Base-by-base conservation (phyloP, 2,888 invertebrate species). In the Torymus tubicola region DNA sequence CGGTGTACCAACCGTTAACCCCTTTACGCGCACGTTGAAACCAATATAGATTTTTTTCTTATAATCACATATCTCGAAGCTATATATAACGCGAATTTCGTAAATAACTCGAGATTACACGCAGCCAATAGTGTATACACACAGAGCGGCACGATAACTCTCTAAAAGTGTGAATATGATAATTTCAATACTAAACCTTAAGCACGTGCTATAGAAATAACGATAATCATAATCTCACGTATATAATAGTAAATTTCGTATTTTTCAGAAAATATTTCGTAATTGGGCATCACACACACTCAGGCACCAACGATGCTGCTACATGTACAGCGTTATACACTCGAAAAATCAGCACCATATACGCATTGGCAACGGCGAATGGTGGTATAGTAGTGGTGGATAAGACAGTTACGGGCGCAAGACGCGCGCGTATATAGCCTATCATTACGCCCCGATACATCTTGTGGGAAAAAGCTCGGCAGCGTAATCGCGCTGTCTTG, bases 391-490 rank as follows among this genome's bases (percentile, higher is more conserved):
- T 18, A 10, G 21, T 16, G 55, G 53, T 14, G 50, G 69, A 78
- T 65, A 71, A 78, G 71, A 71, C 53, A 55, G 74, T 69, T 31
- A 31, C 31, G 31, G 16, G 24, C 61, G 31, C 13, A 18, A 14
- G 12, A 16, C 24, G 53, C 53, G 50, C 31, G 16, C 74, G 83
- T 73, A 13, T 76, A 83, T 71, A 84, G 86, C 83, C 87, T 87
- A 87, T 87, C 87, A 87, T 87, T 87, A 87, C 83, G 83, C 81
- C 76, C 86, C n/a, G 85, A 86, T 85, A 86, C 85, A 85, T 88
- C 86, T 87, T 85, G 82, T 83, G 78, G 74, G 78, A 81, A 81
- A 81, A 24, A 21, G 14, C n/a, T 61, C 18, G 24, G 4, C 68
- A 63, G 14, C 61, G 31, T 55, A 65, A 61, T 60, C 63, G 57